phyloP scores from a whole-genome alignment of 2,797 vertebrate species.

The Chelon labrosus region DNA sequence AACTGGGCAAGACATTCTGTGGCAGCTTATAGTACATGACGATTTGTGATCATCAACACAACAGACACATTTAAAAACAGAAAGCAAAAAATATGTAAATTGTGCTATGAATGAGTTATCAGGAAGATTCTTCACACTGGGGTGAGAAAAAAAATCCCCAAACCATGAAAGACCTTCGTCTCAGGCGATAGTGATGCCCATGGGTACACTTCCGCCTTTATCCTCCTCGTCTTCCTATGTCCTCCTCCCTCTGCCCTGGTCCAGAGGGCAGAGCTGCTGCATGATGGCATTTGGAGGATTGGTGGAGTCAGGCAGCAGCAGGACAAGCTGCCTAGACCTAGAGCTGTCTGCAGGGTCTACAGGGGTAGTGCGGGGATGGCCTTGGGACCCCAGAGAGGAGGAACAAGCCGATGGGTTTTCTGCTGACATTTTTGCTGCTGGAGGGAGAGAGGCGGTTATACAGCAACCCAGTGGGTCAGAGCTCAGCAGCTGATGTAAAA shows the following conservation, averaged over 20 bases:
- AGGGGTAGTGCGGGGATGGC: constrained; percentile 43
- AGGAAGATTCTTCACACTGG: neutral
- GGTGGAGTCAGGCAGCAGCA: constrained; percentile 35
- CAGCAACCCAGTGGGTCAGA: constrained; percentile 23
- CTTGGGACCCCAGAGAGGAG: constrained; percentile 53
- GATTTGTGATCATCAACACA: no score
- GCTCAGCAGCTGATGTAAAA: constrained; percentile 24
- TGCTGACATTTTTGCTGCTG: constrained; percentile 74
- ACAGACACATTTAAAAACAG: no score
- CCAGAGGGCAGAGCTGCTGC: constrained; percentile 52
- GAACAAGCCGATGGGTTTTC: constrained; percentile 62
- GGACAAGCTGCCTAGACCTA: constrained; percentile 58
- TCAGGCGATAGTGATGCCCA: constrained; percentile 2
- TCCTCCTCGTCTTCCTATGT: constrained; percentile 25
- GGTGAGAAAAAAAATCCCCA: neutral
- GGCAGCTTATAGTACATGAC: no score
- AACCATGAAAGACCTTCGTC: neutral
- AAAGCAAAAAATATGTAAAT: neutral
- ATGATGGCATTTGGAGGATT: constrained; percentile 53
- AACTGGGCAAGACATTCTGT: no score
- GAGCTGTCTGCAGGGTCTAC: constrained; percentile 49
- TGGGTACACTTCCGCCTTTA: constrained; percentile 24
- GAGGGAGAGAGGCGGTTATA: constrained; percentile 33
- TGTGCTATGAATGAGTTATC: neutral
- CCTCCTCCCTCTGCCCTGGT: constrained; percentile 43